Percentiles rank a stretch among this genome's conserved stretches.
Conservation (phyloP, 2,888 invertebrate genomes). For the Physocephala rufipes region DNA sequence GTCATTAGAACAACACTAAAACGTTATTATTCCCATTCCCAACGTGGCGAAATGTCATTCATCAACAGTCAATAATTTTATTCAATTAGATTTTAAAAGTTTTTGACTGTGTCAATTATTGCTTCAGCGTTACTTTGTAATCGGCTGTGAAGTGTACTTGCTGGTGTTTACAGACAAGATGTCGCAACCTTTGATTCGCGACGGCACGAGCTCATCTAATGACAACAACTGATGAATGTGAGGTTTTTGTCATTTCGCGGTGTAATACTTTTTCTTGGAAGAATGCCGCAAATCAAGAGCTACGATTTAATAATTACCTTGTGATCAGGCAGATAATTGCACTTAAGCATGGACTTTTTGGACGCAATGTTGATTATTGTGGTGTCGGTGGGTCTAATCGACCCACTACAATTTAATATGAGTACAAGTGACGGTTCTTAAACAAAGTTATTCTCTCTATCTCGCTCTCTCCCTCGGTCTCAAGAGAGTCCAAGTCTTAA, state of each 20-base stretch:
- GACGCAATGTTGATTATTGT: background rate
- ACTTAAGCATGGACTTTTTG: background rate
- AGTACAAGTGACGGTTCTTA: no score
- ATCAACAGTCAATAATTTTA: conserved; percentile 1
- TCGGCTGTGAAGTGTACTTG: background rate
- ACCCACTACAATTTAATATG: no score
- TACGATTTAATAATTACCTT: conserved; percentile 27
- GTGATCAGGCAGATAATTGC: conserved; percentile 11
- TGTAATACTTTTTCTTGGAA: conserved; percentile 9
- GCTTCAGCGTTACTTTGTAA: conserved; percentile 6
- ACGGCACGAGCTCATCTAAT: conserved; percentile 1
- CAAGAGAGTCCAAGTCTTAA: conserved; percentile 2
- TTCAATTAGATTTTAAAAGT: conserved; percentile 19
- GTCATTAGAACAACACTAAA: background rate
- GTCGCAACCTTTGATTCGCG: conserved; percentile 1
- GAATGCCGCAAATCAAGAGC: background rate
- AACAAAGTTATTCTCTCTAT: no score
- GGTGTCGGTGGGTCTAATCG: conserved; percentile 25
- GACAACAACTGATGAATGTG: conserved; percentile 9
- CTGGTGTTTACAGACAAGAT: background rate
- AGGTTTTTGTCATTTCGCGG: conserved; percentile 29
- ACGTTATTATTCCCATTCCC: no score
- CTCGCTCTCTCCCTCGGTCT: no score
- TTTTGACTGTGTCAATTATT: background rate
- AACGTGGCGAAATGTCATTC: background rate